Conservation (phyloP, 2,797 vertebrate genomes). For the Microctenopoma steveboyesi region DNA sequence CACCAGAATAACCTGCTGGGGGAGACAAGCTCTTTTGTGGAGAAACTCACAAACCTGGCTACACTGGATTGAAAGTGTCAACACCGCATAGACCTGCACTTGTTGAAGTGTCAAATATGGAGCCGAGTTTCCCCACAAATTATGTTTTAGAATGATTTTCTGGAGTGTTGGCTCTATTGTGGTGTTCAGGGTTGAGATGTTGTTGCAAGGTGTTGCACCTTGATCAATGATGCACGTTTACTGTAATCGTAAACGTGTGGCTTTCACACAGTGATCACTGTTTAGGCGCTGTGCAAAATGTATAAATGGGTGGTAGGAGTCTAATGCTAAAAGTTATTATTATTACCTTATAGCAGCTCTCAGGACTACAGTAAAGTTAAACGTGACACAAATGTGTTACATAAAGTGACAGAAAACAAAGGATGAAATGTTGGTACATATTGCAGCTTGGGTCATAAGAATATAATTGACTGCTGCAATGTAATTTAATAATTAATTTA, state of each 20-base stretch:
- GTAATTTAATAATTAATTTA: background rate
- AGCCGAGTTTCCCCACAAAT: conserved; percentile 21
- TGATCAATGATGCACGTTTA: conserved; percentile 31
- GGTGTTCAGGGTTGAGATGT: conserved; percentile 16
- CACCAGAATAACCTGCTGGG: conserved; percentile 81
- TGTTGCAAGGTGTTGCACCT: conserved; percentile 24
- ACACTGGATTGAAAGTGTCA: conserved; percentile 55
- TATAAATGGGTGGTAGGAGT: background rate
- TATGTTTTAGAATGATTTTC: conserved; percentile 15
- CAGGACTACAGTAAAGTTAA: background rate
- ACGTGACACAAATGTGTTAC: background rate
- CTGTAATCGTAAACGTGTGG: background rate
- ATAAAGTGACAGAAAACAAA: background rate
- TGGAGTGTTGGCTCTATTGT: conserved; percentile 31
- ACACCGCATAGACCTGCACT: conserved; percentile 54
- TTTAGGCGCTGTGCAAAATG: conserved; percentile 3
- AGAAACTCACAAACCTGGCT: conserved; percentile 43
- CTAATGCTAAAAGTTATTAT: background rate
- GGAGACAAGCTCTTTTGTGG: conserved; percentile 60
- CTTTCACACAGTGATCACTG: conserved; percentile 5
- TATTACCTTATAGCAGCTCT: background rate
- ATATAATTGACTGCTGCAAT: no score
- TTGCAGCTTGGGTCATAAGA: background rate
- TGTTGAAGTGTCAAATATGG: conserved; percentile 61
- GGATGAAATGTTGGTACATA: no score